Evolutionary conservation across 2,797 vertebrate genomes (phyloP), one percentile per base, ranked within the genome.

Genomic region (Dendrocincla fuliginosa): DNA sequence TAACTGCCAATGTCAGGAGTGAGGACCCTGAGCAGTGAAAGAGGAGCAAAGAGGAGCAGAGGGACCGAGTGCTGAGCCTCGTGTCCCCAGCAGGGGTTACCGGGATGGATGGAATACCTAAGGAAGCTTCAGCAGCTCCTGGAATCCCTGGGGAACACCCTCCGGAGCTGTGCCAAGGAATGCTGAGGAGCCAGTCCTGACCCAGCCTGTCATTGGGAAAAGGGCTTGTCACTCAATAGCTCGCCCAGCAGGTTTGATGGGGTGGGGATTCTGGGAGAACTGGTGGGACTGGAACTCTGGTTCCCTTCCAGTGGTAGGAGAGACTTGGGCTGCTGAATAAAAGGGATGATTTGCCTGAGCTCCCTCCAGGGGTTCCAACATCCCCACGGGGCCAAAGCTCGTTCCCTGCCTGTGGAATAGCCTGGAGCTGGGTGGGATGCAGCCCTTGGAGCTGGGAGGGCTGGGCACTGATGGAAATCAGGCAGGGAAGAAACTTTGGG

Each of bases 241-340:
- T 41, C 19, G 69, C 69, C 27, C 5, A 42, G 74, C 89, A 25
- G 30, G 92, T 92, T 95, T 64, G 28, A 32, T 76, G 82, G 82
- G 74, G 69, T 87, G 74, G 92, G 80, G 86, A 27, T 63, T 55
- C 86, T 33, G 82, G 92, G 91, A 50, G 16, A 92, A 95, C 94
- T 89, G 91, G 94, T 95, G 89, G 82, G 86, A 87, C 94, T 92
- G 86, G 94, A 76, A 73, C 27, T 25, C 11, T 14, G 56, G 37
- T 25, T 12, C 47, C 74, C 42, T 25, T 52, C 37, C 44, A 60
- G 33, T 74, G 41, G 69, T 37, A 65, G 82, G 75, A 65, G 44
- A 15, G 60, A 84, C 79, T 41, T 33, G 53, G 67, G 80, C 91
- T 91, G 64, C 71, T 74, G 84, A 78, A 82, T 79, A 61, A 67